These are phyloP conservation scores for Protaetia brevitarsis DNA, from an alignment of 1,140 invertebrate genomes.

Conservation along the genomic window DNA sequence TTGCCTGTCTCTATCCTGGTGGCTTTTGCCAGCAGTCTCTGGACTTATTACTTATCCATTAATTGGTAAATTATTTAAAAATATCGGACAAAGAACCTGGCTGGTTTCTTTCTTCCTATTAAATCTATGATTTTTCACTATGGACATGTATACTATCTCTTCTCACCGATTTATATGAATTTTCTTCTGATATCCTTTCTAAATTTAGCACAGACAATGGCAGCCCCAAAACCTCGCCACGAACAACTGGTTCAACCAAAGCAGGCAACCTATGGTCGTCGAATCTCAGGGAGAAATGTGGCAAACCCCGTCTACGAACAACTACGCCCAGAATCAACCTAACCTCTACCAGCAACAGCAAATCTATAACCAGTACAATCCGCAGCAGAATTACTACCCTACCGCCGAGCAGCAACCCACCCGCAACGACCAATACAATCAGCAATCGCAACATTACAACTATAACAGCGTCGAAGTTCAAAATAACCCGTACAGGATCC, in stretches of 20 bases:
- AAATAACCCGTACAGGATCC: slow-evolving; percentile 12
- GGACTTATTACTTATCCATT: no score
- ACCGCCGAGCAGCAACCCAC: not conserved
- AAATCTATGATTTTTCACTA: no score
- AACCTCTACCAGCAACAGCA: slow-evolving; percentile 27
- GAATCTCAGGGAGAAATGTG: slow-evolving; percentile 24
- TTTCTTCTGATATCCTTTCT: not conserved
- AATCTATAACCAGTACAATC: slow-evolving; percentile 24
- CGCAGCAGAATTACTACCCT: slow-evolving; percentile 22
- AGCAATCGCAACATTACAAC: slow-evolving; percentile 28
- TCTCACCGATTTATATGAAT: no score
- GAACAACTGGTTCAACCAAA: slow-evolving; percentile 36
- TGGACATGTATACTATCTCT: no score
- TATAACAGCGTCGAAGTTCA: slow-evolving; percentile 34
- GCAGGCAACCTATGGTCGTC: no score
- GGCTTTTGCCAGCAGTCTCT: no score
- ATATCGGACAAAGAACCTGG: no score
- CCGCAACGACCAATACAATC: slow-evolving; percentile 34
- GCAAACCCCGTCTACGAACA: slow-evolving; percentile 26
- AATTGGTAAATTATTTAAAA: no score
- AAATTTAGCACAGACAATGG: slow-evolving; percentile 38
- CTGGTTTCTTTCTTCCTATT: no score
- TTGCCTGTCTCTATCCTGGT: no score
- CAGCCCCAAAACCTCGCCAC: slow-evolving; percentile 31
- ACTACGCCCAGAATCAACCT: slow-evolving; percentile 30